Conservation (phyloP, 1,140 invertebrate species). For the Amphibalanus amphitrite region DNA sequence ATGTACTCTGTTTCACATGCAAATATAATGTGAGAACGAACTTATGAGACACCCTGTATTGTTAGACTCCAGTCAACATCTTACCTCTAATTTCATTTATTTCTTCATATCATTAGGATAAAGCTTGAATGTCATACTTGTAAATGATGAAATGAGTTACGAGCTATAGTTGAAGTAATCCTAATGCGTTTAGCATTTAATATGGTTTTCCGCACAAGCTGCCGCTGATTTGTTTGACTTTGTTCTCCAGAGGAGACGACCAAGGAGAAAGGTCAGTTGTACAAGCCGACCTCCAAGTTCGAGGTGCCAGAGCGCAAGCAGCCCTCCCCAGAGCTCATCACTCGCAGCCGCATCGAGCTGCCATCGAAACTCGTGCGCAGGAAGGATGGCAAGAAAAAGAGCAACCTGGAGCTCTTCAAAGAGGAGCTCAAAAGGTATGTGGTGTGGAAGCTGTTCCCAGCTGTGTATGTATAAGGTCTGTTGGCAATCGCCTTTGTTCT, state of each 20-base stretch:
- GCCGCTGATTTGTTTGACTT: constrained; percentile 7
- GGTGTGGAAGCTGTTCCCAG: not conserved
- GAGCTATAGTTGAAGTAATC: too few relatives aligned
- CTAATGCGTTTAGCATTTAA: too few relatives aligned
- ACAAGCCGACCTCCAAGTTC: constrained; percentile 76
- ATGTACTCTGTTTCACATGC: too few relatives aligned
- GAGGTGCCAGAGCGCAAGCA: constrained; percentile 36
- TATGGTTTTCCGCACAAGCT: too few relatives aligned
- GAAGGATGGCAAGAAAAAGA: constrained; percentile 79
- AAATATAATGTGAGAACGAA: too few relatives aligned
- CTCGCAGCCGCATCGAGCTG: constrained; percentile 44
- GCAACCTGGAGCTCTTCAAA: constrained; percentile 92
- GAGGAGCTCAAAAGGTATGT: constrained; percentile 72
- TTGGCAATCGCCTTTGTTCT: too few relatives aligned
- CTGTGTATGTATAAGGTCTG: too few relatives aligned
- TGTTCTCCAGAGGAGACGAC: constrained; percentile 55
- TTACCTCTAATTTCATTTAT: not conserved
- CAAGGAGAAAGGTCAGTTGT: constrained; percentile 74
- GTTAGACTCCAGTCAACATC: not conserved
- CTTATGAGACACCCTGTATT: too few relatives aligned
- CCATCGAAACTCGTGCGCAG: constrained; percentile 24
- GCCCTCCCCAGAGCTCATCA: constrained; percentile 43
- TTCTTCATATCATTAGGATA: too few relatives aligned
- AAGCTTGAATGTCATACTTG: too few relatives aligned
- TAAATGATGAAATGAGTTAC: too few relatives aligned